Evolutionary conservation across 2,888 invertebrate genomes (phyloP), one percentile per base, ranked within the genome.

Genomic region (Didymodactylos carnosus): DNA sequence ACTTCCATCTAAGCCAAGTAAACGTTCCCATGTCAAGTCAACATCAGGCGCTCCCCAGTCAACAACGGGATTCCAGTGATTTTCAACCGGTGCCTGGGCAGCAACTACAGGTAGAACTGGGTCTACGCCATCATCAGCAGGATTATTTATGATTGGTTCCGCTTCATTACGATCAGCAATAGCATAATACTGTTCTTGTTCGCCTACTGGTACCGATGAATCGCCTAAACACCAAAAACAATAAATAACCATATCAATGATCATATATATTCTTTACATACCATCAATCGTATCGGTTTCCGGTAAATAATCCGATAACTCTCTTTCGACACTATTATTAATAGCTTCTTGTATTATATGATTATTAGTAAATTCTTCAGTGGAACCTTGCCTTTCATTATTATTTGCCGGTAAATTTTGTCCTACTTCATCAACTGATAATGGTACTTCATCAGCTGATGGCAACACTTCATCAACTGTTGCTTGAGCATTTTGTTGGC

Each of bases 21-120:
- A 35, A 77, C 85, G 79, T 82, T 98, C 97, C 98, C 98, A 98
- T 0, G 97, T 98, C 39, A 98, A 85, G 75, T 86, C 85, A 81
- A 95, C 98, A 16, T 92, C 93, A 0, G 94, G 94, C 77, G 94
- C 87, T 81, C 97, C 95, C 94, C 94, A 97, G 81, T 95, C 95
- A 87, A 95, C 92, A 0, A 94, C 94, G 84, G 95, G 95, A 94
- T 95, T 95, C 80, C 94, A 94, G 76, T 88, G 90, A 79, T 53
- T 77, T 35, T 69, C 75, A 70, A 75, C 76, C 23, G 72, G 76
- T 10, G 49, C 72, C 40, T 75, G 72, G 19, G 16, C 76, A 35
- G 43, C 72, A 16, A 43, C 75, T 25, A 62, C 73, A 25, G 41
- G 76, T 35, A 39, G 62, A 39, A 46, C 71, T n/a, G 39, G 72